These are phyloP conservation scores for Trachymyrmex septentrionalis DNA, from an alignment of 1,140 invertebrate genomes.

Conservation along the genomic window DNA sequence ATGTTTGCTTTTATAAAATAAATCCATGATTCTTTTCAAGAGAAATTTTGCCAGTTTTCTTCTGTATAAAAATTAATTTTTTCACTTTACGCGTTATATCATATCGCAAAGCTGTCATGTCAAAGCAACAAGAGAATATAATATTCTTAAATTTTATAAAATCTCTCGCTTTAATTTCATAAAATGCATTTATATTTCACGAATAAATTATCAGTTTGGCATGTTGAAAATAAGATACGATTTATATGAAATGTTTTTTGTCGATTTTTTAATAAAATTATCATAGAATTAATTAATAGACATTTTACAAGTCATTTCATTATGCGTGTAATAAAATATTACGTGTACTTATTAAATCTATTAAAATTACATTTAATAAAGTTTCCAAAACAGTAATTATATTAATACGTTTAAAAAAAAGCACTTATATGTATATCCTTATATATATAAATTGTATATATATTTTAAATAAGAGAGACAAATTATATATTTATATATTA, in stretches of 20 bases:
- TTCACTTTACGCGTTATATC: background rate
- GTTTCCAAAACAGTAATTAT: background rate
- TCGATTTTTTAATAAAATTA: background rate
- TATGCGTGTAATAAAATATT: background rate
- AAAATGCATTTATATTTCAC: background rate
- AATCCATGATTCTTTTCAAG: background rate
- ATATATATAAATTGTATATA: background rate
- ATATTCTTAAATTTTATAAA: conserved; percentile 5
- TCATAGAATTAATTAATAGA: background rate
- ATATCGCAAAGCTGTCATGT: background rate
- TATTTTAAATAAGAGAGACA: background rate
- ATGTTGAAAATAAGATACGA: background rate
- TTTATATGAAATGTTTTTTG: background rate
- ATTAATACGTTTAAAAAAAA: background rate
- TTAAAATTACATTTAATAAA: background rate
- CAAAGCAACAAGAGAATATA: background rate
- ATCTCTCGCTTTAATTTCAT: background rate
- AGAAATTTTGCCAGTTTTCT: background rate
- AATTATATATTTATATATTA: background rate
- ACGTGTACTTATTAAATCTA: background rate
- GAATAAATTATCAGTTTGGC: background rate
- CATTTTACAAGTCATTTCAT: background rate
- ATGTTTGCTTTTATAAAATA: background rate
- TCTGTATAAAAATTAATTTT: background rate
- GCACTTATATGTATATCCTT: background rate